Conservation (phyloP, 2,113 vertebrate genomes). For the Micronycteris hirsuta region DNA sequence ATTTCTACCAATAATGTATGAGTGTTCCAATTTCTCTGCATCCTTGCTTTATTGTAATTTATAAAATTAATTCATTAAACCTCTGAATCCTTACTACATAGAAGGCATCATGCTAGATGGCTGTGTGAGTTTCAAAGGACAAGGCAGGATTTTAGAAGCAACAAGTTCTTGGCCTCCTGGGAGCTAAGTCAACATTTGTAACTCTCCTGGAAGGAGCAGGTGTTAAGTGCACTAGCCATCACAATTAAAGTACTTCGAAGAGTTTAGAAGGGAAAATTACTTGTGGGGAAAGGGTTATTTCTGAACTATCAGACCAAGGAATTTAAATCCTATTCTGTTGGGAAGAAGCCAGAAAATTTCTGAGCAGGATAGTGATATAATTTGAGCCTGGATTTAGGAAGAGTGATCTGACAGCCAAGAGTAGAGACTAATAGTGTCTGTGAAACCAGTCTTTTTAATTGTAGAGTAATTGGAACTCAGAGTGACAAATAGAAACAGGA, state of each 20-base stretch:
- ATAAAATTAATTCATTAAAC: background rate
- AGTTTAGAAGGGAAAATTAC: background rate
- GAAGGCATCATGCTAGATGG: background rate
- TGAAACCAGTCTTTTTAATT: background rate
- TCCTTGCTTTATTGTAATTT: constrained; percentile 24
- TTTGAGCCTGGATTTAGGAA: background rate
- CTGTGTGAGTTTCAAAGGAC: background rate
- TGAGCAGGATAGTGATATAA: background rate
- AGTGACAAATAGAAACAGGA: background rate
- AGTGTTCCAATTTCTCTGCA: background rate
- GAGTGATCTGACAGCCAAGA: background rate
- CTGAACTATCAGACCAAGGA: background rate
- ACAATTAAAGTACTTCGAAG: background rate
- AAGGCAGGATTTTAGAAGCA: background rate
- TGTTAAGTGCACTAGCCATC: background rate
- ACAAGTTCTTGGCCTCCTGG: background rate
- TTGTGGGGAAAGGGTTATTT: background rate
- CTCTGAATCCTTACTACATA: background rate
- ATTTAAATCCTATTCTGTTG: background rate
- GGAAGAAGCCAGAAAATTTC: background rate
- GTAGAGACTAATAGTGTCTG: background rate
- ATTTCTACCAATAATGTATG: background rate
- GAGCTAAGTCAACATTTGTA: background rate
- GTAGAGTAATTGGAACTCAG: background rate
- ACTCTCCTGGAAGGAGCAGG: background rate